Evolutionary conservation across 2,888 invertebrate genomes (phyloP), one percentile per base, ranked within the genome.

Genomic region (Gerris lacustris): DNA sequence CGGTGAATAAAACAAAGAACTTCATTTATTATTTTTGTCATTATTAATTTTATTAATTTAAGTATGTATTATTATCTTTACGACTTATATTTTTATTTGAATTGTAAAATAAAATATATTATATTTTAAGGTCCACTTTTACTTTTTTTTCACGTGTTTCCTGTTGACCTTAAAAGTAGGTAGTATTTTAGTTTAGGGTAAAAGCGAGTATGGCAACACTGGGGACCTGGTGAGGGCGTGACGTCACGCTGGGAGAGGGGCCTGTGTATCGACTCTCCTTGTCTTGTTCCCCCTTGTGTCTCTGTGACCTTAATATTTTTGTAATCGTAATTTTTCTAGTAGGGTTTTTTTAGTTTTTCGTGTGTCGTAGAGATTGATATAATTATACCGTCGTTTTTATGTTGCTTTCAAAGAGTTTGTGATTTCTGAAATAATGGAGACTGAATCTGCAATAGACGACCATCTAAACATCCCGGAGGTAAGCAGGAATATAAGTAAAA

Each of bases 371-470:
- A 55, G 9, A 11, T 2, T 55, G 15, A 2, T 55, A 55, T 55
- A 55, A 55, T 55, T 11, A 55, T 55, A 11, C 1, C 1, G 9
- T 55, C 69, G 71, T 68, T 74, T 75, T 74, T 73, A 73, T 74
- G 73, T 70, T 71, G 73, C 73, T 72, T 71, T 73, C 70, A 71
- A 73, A 74, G 76, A 74, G 70, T 75, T 75, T 76, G 75, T 76
- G 76, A 86, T 88, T 84, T 31, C 31, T 55, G 55, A 9, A 55
- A 90, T 90, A 87, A 92, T 92, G 92, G 92, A 92, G 87, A 92
- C 91, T 83, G 92, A 92, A 86, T 90, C 90, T 86, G 87, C 89
- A 83, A 88, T 90, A 84, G 91, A 91, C 84, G 92, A 92, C 80
- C 84, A 86, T 77, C 86, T 84, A 82, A 84, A 86, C 79, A 87